Evolutionary conservation across 1,140 invertebrate species (phyloP), one percentile per base, ranked within the genome.

Genomic region (Ceratoteleas bidentatus): DNA sequence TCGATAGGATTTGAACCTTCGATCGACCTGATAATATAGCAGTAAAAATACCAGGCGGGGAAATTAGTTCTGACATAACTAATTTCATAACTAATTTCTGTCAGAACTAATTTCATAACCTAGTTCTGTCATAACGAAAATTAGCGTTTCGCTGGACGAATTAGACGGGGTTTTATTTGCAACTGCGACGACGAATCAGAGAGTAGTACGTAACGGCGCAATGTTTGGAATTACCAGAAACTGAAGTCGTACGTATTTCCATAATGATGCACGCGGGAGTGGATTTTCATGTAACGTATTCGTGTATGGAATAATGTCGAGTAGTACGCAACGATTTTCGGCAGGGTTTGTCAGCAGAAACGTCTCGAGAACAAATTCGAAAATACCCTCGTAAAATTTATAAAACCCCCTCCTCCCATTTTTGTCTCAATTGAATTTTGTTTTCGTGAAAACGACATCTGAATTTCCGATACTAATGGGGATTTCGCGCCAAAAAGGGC

Each of bases 241-340:
- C 10, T 38, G 64, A 34, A 49, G 57, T 76, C 47, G 74, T 62
- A 45, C 65, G 11, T 36, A 69, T 77, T 77, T 77, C 74, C 74
- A 69, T 77, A 77, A 77, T 69, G 64, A 69, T 69, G 43, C 74
- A 36, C 58, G n/a, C 47, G 64, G 57, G 50, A 68, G 73, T 76
- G 57, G 64, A 68, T 76, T 61, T 68, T 49, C 64, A 13, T 76
- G 64, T 61, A 13, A 52, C 53, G 61, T 13, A 75, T 58, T 16
- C 45, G 33, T 75, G 61, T 75, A 56, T n/a, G 7, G 36, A 43
- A 15, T 65, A 75, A 75, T 75, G 62, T 75, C 62, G 45, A 60
- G 52, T 52, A 45, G 33, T 43, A 36, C 65, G 47, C 61, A 43
- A 66, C 61, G 52, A 60, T 65, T 75, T 75, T 47, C 50, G 3